Conservation (phyloP, 2,113 vertebrate genomes). For the Callionymus lyra region DNA sequence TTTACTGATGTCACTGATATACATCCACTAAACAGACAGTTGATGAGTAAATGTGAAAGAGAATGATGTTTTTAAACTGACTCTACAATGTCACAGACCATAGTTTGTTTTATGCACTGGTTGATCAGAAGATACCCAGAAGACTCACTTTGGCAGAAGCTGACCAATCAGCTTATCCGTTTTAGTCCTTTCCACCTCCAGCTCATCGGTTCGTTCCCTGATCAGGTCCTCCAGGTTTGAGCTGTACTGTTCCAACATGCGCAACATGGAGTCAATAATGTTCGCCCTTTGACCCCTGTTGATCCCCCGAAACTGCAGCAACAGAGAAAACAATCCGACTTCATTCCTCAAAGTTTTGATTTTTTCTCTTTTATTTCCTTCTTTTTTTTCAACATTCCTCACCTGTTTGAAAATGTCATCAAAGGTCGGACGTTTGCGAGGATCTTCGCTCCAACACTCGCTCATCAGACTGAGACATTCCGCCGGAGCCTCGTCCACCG, state of each 20-base stretch:
- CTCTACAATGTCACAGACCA: no score
- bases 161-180: conserved; percentile 75
- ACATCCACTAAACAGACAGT: no score
- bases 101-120: no score
- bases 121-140: no score
- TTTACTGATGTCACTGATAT: no score
- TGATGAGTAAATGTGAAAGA: no score
- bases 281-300: conserved; percentile 74
- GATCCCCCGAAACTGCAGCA: conserved; percentile 70
- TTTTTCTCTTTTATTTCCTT: background rate
- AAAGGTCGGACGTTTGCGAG: conserved; percentile 63
- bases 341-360: background rate
- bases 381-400: background rate
- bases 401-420: conserved; percentile 68
- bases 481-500: conserved; percentile 71
- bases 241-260: conserved; percentile 83
- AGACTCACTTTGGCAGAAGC: conserved; percentile 72
- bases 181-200: conserved; percentile 80
- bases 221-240: conserved; percentile 83
- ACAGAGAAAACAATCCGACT: background rate
- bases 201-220: conserved; percentile 76
- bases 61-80: no score
- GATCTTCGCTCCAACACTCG: conserved; percentile 77
- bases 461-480: conserved; percentile 79
- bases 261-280: conserved; percentile 81